Percentiles rank a stretch among this genome's conserved stretches.
These are phyloP conservation scores for Ylistrum balloti DNA, from an alignment of 1,140 invertebrate species.

Conservation along the genomic window DNA sequence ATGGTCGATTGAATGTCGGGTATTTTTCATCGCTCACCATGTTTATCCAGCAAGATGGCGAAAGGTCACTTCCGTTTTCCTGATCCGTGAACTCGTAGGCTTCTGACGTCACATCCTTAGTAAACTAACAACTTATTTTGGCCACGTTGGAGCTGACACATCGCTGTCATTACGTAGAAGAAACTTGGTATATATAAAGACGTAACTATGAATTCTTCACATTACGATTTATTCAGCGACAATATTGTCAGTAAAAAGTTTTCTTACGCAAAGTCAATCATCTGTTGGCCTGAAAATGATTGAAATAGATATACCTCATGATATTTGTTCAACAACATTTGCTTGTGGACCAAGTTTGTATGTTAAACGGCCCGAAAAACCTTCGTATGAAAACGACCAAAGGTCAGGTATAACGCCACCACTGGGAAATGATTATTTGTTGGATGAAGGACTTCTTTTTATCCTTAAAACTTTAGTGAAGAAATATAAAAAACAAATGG, in stretches of 20 bases:
- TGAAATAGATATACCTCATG: constrained; percentile 15
- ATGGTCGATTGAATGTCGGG: not conserved
- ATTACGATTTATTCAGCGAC: not conserved
- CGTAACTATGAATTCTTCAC: not conserved
- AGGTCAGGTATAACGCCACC: not conserved
- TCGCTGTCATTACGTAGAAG: constrained; percentile 20
- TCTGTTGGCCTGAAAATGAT: constrained; percentile 14
- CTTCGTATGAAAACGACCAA: not conserved
- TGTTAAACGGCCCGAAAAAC: not conserved
- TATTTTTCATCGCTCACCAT: constrained; percentile 51
- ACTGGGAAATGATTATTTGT: not conserved
- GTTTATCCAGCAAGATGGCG: constrained; percentile 50
- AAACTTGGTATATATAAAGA: not conserved
- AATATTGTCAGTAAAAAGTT: not conserved
- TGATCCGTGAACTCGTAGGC: not conserved
- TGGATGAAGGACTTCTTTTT: constrained; percentile 53
- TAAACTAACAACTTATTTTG: constrained; percentile 59
- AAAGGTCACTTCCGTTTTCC: constrained; percentile 61
- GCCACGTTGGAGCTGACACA: constrained; percentile 69
- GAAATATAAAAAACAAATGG: constrained; percentile 73
- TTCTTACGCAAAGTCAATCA: not conserved
- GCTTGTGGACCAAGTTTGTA: not conserved
- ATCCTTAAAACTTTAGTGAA: constrained; percentile 69
- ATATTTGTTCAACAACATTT: constrained; percentile 45
- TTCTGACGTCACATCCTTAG: constrained; percentile 26